A percentile compares a stretch with the other conserved stretches of the same genome.
Evolutionary conservation across 2,113 vertebrate species (phyloP).

Genomic region (Penelope pileata): DNA sequence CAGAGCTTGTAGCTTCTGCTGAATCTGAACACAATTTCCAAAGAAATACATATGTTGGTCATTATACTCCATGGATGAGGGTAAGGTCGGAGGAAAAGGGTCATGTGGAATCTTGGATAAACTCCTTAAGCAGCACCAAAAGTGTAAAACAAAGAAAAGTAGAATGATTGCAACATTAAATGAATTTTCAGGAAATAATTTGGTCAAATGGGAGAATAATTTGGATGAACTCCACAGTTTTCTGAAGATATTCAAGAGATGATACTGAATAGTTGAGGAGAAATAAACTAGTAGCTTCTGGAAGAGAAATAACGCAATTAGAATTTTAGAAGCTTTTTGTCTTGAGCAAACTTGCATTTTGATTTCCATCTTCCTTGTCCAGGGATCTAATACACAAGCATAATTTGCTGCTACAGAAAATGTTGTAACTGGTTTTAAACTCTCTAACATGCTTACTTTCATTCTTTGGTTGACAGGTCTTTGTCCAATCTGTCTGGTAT

Average conservation of each 20-base stretch:
- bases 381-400: not conserved
- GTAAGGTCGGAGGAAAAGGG: not conserved
- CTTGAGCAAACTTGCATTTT: not conserved
- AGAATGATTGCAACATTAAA: not conserved
- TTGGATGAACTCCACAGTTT: not conserved
- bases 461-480: not conserved
- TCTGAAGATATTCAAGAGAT: not conserved
- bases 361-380: not conserved
- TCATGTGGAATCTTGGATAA: not conserved
- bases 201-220: not conserved
- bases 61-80: not conserved
- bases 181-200: not conserved
- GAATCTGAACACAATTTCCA: conserved; percentile 64
- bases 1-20: conserved; percentile 77
- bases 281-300: not conserved
- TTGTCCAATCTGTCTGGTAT: not conserved
- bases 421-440: not conserved
- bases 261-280: not conserved
- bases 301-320: not conserved
- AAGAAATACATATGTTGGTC: not conserved
- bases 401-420: not conserved
- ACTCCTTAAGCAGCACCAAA: not conserved
- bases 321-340: not conserved
- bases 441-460: not conserved
- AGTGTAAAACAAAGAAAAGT: not conserved